These are phyloP conservation scores for Vulpes lagopus DNA, from an alignment of 2,113 vertebrate species.

Conservation along the genomic window DNA sequence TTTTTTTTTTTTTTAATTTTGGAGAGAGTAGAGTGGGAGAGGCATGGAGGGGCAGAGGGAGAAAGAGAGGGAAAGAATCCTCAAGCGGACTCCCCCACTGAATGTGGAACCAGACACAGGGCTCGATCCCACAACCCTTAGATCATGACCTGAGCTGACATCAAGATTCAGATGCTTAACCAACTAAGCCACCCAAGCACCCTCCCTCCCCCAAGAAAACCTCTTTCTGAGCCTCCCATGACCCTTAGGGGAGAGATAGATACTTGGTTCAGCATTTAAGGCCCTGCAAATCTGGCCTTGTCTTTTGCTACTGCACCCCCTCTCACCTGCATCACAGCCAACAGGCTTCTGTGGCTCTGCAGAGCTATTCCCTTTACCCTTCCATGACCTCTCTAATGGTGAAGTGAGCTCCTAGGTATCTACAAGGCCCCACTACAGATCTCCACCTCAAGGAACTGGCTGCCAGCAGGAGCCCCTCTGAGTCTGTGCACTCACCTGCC, in stretches of 20 bases:
- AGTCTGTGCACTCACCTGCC: too few relatives aligned
- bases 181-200: neutral
- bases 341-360: neutral
- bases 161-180: neutral
- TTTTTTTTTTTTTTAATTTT: neutral
- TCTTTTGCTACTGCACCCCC: neutral
- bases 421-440: neutral
- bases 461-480: neutral
- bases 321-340: neutral
- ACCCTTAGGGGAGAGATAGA: neutral
- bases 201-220: too few relatives aligned
- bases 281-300: neutral
- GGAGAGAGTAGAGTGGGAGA: too few relatives aligned
- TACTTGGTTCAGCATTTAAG: neutral
- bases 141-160: neutral
- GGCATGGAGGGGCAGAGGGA: neutral
- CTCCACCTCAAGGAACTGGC: neutral
- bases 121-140: neutral
- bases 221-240: neutral
- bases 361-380: neutral
- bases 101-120: neutral
- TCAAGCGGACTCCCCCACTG: neutral
- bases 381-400: rapidly evolving
- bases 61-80: neutral
- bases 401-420: neutral